A percentile compares a stretch with the other conserved stretches of the same genome.
phyloP scores from a whole-genome alignment of 2,888 invertebrate genomes.

The Chloroclystis v-ata region DNA sequence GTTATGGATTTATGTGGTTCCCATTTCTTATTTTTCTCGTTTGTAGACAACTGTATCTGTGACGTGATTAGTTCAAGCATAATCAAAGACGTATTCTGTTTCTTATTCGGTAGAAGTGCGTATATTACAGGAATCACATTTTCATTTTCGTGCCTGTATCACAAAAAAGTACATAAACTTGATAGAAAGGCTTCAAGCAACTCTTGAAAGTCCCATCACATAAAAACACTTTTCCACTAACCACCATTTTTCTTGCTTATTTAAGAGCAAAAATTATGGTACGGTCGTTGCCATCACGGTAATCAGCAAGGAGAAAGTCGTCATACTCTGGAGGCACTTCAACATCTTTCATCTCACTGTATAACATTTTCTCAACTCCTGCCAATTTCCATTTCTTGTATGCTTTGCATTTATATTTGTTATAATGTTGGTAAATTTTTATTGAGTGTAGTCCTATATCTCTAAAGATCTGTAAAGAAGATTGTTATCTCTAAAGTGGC shows the following conservation, averaged over 20 bases:
- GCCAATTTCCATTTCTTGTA: too few relatives aligned
- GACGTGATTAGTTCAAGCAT: too few relatives aligned
- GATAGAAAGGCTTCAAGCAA: background rate
- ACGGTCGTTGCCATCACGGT: background rate
- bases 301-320: background rate
- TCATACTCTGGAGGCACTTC: background rate
- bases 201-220: background rate
- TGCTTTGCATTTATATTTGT: too few relatives aligned
- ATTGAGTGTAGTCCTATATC: too few relatives aligned
- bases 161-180: too few relatives aligned
- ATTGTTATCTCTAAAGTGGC: too few relatives aligned
- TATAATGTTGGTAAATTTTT: too few relatives aligned
- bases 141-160: too few relatives aligned
- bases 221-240: background rate
- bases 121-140: too few relatives aligned
- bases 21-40: background rate
- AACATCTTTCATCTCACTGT: background rate
- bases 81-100: background rate
- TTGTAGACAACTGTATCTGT: background rate
- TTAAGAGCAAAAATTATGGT: background rate
- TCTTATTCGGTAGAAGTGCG: too few relatives aligned
- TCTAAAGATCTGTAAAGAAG: too few relatives aligned
- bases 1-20: background rate
- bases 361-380: too few relatives aligned
- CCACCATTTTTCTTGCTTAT: background rate